These are phyloP conservation scores for Barbus barbus DNA, from an alignment of 2,113 vertebrate genomes.

Conservation along the genomic window DNA sequence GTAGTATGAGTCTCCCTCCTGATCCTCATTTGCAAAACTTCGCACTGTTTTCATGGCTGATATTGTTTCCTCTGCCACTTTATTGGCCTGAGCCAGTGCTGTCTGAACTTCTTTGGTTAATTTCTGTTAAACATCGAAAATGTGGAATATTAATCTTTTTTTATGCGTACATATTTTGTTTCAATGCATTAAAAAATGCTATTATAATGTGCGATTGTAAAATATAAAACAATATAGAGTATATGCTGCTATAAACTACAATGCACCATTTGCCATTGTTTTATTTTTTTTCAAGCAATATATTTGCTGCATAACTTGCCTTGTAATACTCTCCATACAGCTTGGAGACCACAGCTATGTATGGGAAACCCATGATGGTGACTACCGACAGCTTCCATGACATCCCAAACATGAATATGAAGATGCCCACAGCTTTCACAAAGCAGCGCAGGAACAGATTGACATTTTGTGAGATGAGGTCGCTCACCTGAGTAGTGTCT, in stretches of 20 bases:
- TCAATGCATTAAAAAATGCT: neutral
- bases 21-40: conserved; percentile 89
- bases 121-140: conserved; percentile 69
- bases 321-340: conserved; percentile 94
- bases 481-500: conserved; percentile 94
- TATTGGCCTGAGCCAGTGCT: conserved; percentile 89
- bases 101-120: conserved; percentile 91
- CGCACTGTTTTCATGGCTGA: conserved; percentile 92
- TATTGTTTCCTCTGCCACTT: conserved; percentile 91
- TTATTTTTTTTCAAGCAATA: neutral
- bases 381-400: conserved; percentile 93
- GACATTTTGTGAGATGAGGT: conserved; percentile 93
- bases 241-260: neutral
- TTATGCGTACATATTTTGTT: neutral
- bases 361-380: conserved; percentile 93
- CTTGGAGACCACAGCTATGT: conserved; percentile 87
- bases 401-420: conserved; percentile 91
- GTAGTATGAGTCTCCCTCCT: conserved; percentile 81
- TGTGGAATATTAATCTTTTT: neutral
- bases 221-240: neutral
- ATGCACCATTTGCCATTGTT: neutral
- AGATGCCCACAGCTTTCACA: conserved; percentile 83
- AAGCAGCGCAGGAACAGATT: conserved; percentile 90
- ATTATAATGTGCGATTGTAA: neutral
- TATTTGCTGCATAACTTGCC: conserved; percentile 67